Percentiles rank a stretch among this genome's conserved stretches.
Conservation (phyloP, 1,140 invertebrate species). For the Megalonaias nervosa region DNA sequence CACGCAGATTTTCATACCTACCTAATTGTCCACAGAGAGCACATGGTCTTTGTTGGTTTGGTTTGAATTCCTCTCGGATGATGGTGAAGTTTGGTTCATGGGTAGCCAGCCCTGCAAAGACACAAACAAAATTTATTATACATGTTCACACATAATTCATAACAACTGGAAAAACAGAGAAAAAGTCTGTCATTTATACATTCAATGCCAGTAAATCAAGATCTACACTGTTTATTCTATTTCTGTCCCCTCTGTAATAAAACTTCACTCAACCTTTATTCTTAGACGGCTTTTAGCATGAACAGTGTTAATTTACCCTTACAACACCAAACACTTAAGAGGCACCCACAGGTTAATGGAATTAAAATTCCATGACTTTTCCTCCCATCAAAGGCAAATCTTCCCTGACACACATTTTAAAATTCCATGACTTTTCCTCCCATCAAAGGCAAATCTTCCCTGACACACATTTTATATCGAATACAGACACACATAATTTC, state of each 20-base stretch:
- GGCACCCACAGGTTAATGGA: too few species aligned
- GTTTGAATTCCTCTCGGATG: constrained; percentile 96
- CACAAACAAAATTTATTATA: not conserved
- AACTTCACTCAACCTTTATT: not conserved
- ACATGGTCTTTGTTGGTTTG: constrained; percentile 96
- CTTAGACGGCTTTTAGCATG: not conserved
- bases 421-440: too few species aligned
- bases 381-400: too few species aligned
- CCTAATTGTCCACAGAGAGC: constrained; percentile 96
- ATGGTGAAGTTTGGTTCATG: constrained; percentile 98
- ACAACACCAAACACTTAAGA: too few species aligned
- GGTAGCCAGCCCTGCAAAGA: constrained; percentile 92
- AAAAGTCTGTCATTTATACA: not conserved
- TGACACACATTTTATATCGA: too few species aligned
- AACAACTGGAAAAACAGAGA: not conserved
- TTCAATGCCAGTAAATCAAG: too few species aligned
- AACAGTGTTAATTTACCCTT: not conserved
- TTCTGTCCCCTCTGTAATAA: too few species aligned
- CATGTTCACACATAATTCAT: not conserved
- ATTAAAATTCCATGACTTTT: too few species aligned
- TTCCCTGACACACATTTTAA: too few species aligned
- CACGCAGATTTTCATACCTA: constrained; percentile 61
- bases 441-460: too few species aligned
- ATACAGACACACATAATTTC: too few species aligned
- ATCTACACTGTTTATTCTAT: too few species aligned